phyloP scores from a whole-genome alignment of 2,888 invertebrate species.

The Endomychus coccineus region DNA sequence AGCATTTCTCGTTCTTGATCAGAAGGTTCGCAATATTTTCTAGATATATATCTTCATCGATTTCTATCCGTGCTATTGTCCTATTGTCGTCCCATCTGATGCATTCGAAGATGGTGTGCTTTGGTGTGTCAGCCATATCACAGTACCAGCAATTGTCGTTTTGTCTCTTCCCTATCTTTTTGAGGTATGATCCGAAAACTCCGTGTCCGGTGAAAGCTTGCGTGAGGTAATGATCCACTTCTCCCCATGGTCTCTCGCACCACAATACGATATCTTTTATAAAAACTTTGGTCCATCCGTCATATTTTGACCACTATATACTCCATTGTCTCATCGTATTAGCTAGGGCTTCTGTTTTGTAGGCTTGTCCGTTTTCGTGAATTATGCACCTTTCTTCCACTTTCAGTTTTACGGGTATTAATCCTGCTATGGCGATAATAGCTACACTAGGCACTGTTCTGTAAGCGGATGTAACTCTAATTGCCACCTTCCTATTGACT shows the following conservation, averaged over 20 bases:
- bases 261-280: slow-evolving; percentile 12
- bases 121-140: slow-evolving; percentile 3
- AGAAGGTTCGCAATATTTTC: too few species aligned
- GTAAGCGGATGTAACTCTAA: slow-evolving; percentile 5
- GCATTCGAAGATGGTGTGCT: slow-evolving; percentile 13
- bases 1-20: too few species aligned
- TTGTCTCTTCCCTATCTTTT: slow-evolving; percentile 10
- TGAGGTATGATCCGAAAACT: slow-evolving; percentile 7
- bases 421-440: not conserved
- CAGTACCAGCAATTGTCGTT: slow-evolving; percentile 7
- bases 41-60: too few species aligned
- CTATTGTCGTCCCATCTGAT: too few species aligned
- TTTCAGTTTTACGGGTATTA: slow-evolving; percentile 2
- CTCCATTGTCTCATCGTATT: slow-evolving; percentile 7
- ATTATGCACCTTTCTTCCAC: not conserved
- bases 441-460: slow-evolving; percentile 4
- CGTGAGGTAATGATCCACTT: slow-evolving; percentile 10
- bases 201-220: slow-evolving; percentile 13
- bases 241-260: slow-evolving; percentile 8
- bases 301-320: slow-evolving; percentile 1
- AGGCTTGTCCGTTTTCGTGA: not conserved
- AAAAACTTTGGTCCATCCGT: slow-evolving; percentile 9
- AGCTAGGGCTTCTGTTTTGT: too few species aligned
- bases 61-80: too few species aligned
- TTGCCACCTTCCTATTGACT: slow-evolving; percentile 3